Evolutionary conservation across 2,113 vertebrate genomes (phyloP), one percentile per base, ranked within the genome.

Genomic region (Hydrolagus affinis): DNA sequence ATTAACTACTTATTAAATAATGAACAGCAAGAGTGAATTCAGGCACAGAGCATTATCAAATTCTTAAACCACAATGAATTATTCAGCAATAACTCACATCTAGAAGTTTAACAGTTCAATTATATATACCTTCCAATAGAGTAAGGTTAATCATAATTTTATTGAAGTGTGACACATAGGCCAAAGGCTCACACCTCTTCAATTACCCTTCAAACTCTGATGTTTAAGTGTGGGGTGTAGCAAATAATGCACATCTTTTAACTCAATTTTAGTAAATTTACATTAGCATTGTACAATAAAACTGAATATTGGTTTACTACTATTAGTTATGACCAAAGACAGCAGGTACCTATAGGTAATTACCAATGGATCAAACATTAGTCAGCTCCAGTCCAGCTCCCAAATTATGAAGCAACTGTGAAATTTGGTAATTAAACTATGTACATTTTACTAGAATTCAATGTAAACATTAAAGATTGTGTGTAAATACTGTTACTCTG

Each of bases 391-490:
- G 14, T 21, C 8, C 62, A 83, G 14, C 19, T 2, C 21, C 25
- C 76, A 23, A 83, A 83, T 83, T 68, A 15, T 78, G 78, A 83
- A 83, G 78, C 59, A 68, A 83, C 66, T 66, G 23, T 64, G 3
- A 83, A 83, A 83, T 83, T 68, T 66, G 60, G 60, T 17, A 83
- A 60, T 59, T 6, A 44, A 44, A 6, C 44, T 68, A 30, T 64
- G 60, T 83, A 66, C 78, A 30, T 83, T 83, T n/a, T 25, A 59
- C 64, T 32, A 83, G 56, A 75, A 83, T 64, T 66, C 12, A 64
- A 66, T 83, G 78, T 32, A 66, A 32, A 83, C 23, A 83, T 56
- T 66, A 28, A 17, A 83, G 32, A 83, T 64, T 4, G 28, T 80
- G 30, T 14, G 28, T 32, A 21, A 83, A 83, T 66, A 66, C 78